Evolutionary conservation across 2,113 vertebrate genomes (phyloP), one percentile per base, ranked within the genome.

Genomic region (Bambusicola thoracicus): DNA sequence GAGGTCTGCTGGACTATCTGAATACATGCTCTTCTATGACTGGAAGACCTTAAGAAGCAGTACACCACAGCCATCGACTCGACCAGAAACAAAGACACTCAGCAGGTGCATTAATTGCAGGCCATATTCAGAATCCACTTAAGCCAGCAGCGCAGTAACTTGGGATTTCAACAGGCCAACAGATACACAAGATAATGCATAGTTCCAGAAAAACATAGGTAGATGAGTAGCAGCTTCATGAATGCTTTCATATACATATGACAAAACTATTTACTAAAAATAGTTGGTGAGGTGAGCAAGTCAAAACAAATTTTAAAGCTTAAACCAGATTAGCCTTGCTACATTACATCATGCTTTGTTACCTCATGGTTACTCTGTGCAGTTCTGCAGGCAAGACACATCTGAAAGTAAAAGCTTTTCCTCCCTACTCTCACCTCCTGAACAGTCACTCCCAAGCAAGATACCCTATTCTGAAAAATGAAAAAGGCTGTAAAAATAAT

Each of bases 81-180:
- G 30, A 0, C 1, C 12, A 72, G 24, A 5, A 41, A 82, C 4
- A 14, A 13, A 67, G 48, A n/a, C 85, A 59, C 40, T 20, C 5
- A 8, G 12, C 73, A 87, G 21, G 5, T 10, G 2, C 20, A 3
- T 80, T 72, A 80, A 72, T 41, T 58, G 44, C 46, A 46, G 44
- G 41, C 25, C 32, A 58, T 11, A 41, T 92, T 6, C 80, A 36
- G 32, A 80, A 67, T 13, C 56, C 38, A 13, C 30, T 25, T 13
- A 19, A 83, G 44, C 27, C 1, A 0, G 49, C 62, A 56, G 49
- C 1, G 0, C 49, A 46, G 29, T 5, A 81, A 36, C 34, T 36
- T 15, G 73, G 17, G 61, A 1, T 0, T 63, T 79, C 43, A 13
- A 16, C 2, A 89, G 49, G 40, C 36, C 36, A 53, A 46, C 8